Evolutionary conservation across 92 coral and sea anemone species (phyloP).

Genomic region (Blastomussa wellsi): DNA sequence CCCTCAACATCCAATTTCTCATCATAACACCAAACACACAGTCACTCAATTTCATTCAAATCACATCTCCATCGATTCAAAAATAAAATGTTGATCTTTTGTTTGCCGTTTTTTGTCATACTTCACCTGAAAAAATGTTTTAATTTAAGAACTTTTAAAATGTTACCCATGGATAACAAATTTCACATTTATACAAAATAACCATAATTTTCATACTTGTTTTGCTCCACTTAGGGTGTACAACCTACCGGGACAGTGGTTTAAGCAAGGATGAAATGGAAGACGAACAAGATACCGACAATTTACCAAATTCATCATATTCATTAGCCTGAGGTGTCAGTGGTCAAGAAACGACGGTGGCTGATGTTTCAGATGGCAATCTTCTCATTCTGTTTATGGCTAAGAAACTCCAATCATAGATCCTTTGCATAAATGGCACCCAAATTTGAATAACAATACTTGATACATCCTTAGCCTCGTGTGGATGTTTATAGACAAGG

Average conservation of each 20-base stretch:
- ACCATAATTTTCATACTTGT: background rate
- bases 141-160: background rate
- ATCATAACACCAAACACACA: background rate
- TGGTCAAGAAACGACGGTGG: background rate
- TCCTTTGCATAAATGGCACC: too few species aligned
- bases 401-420: background rate
- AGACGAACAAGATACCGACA: background rate
- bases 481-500: too few species aligned
- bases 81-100: too few species aligned
- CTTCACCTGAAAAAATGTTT: background rate
- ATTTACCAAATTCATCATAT: background rate
- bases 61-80: background rate
- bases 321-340: background rate
- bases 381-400: background rate
- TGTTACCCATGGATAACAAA: too few species aligned
- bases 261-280: slow-evolving; percentile 39
- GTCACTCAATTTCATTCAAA: background rate
- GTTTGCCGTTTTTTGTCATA: too few species aligned
- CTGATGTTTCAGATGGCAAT: background rate
- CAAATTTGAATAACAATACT: too few species aligned
- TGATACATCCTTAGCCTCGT: too few species aligned
- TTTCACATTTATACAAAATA: background rate
- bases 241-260: slow-evolving; percentile 87
- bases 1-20: background rate
- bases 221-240: slow-evolving; percentile 59